Evolutionary conservation across 2,888 invertebrate species (phyloP), one percentile per base, ranked within the genome.

Genomic region (Peribatodes rhomboidaria): DNA sequence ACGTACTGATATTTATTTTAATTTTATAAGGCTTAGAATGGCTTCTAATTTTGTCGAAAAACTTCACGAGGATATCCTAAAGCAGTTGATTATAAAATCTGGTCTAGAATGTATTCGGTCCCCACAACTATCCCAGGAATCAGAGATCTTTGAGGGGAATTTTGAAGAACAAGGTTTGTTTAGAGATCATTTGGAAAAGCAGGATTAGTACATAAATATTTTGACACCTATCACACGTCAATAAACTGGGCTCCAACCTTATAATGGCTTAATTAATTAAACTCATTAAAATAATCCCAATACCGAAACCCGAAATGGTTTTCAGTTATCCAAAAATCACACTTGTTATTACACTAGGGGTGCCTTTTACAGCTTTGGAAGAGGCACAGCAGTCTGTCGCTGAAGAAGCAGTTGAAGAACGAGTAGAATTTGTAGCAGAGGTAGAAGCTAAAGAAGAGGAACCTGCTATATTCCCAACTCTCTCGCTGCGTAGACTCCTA

Each of bases 401-500:
- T 39, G 55, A 41, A n/a, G 54, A 35, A 14, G 46, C 2, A 16
- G 54, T 13, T 18, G 44, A 52, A 55, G 67, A 63, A 59, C n/a
- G 39, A 57, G 9, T 16, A 9, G 27, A 58, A 52, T 10, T 42
- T 0, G 18, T 16, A 68, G 77, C 68, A 69, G 78, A 78, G 67
- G 77, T 77, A 61, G 77, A 79, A 66, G 8, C 52, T 1, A 2
- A 18, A 3, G 33, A 64, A 37, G 84, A 84, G 72, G 57, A 64
- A 8, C 82, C 85, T 11, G 71, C 76, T 11, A 70, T 89, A 6
- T 92, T 92, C 61, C 92, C 92, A 0, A 77, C 88, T 0, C 88
- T 89, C 0, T 92, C 92, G 0, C 70, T 92, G 1, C 78, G 92
- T 1, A 76, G 70, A 8, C 49, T 88, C 0, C 27, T 91, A n/a